Evolutionary conservation across 2,888 invertebrate species (phyloP).

Genomic region (Andrena chrysosceles): DNA sequence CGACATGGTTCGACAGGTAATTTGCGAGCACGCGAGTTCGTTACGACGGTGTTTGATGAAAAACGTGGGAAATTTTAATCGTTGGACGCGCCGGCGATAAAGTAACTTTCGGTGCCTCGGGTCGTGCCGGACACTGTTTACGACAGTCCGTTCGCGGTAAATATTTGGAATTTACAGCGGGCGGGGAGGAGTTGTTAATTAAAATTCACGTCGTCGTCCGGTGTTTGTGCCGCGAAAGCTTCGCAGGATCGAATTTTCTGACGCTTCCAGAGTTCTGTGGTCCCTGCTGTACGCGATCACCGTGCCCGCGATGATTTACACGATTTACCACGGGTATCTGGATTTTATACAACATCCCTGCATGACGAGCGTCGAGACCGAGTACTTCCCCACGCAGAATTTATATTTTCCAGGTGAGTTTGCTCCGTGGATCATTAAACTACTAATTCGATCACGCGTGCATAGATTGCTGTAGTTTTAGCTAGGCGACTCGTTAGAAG

Average conservation of each 20-base stretch:
- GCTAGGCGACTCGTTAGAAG: not conserved
- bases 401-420: slow-evolving; percentile 47
- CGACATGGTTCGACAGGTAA: slow-evolving; percentile 77
- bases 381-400: slow-evolving; percentile 5
- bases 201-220: not conserved
- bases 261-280: slow-evolving; percentile 40
- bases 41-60: not conserved
- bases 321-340: slow-evolving; percentile 8
- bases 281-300: slow-evolving; percentile 42
- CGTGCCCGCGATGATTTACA: slow-evolving; percentile 31
- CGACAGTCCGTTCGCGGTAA: not conserved
- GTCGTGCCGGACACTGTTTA: not conserved
- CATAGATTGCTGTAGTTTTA: too few relatives aligned
- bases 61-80: not conserved
- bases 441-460: not conserved
- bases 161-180: not conserved
- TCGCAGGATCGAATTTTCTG: not conserved
- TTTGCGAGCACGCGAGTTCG: not conserved
- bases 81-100: not conserved
- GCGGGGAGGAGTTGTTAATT: not conserved
- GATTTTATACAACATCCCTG: slow-evolving; percentile 35
- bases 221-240: not conserved
- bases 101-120: not conserved
- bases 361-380: slow-evolving; percentile 27
- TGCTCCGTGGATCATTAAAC: too few relatives aligned